These are phyloP conservation scores for Motacilla tschutschensis DNA, from an alignment of 2,113 vertebrate genomes.

Conservation along the genomic window DNA sequence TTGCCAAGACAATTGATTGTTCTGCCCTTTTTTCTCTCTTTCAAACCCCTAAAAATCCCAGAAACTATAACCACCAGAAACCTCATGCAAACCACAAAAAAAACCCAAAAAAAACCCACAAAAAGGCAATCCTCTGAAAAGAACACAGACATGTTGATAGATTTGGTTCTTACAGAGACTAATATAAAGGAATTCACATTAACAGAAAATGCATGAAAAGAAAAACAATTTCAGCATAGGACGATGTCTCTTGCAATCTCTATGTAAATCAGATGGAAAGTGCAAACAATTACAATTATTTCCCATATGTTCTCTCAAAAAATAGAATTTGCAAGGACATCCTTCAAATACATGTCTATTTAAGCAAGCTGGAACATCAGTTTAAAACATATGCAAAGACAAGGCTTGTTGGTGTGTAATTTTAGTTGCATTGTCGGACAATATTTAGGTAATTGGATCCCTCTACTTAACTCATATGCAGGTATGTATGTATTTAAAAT, in stretches of 20 bases:
- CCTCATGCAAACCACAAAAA: background rate
- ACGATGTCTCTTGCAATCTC: background rate
- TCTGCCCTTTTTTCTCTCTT: background rate
- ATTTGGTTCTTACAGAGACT: background rate
- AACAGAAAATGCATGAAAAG: background rate
- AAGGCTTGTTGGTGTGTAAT: background rate
- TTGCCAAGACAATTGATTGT: background rate
- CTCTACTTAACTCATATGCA: background rate
- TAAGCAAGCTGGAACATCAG: background rate
- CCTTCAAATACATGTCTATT: background rate
- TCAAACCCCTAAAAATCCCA: rapidly evolving
- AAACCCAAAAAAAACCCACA: background rate
- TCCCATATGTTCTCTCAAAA: background rate
- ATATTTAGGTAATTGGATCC: background rate
- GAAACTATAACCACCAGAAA: background rate
- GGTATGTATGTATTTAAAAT: background rate
- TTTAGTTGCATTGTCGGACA: background rate
- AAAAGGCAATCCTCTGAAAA: background rate
- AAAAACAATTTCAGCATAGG: background rate
- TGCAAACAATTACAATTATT: background rate
- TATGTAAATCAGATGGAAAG: background rate
- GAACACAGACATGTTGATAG: background rate
- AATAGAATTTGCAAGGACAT: background rate
- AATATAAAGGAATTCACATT: background rate
- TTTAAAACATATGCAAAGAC: background rate